These are phyloP conservation scores for Hipposideros armiger DNA, from an alignment of 2,113 vertebrate species.

Conservation along the genomic window DNA sequence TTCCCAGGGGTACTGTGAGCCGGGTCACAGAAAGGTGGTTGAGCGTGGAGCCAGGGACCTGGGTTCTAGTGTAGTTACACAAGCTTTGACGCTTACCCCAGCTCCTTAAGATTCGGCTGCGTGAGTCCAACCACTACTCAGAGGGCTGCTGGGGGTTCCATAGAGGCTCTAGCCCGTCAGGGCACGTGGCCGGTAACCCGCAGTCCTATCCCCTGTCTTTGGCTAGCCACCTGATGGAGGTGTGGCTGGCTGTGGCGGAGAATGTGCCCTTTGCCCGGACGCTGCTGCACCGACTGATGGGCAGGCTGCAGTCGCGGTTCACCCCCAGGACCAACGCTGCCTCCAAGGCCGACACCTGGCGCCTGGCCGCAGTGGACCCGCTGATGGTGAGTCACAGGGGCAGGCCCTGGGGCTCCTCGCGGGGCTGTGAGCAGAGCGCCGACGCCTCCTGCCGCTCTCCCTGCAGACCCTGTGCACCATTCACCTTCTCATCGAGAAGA, in stretches of 20 bases:
- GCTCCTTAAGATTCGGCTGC: neutral
- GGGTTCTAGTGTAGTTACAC: neutral
- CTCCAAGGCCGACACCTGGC: slow-evolving; percentile 78
- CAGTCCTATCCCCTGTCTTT: neutral
- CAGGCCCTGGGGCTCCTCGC: rapidly evolving
- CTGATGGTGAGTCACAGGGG: slow-evolving; percentile 69
- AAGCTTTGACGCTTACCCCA: rapidly evolving
- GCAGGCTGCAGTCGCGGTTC: slow-evolving; percentile 63
- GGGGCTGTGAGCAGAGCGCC: rapidly evolving
- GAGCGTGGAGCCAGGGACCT: rapidly evolving
- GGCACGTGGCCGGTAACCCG: neutral
- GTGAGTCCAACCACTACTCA: neutral
- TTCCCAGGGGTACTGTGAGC: neutral
- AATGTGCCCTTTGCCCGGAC: slow-evolving; percentile 52
- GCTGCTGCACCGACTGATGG: slow-evolving; percentile 58
- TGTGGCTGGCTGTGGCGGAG: slow-evolving; percentile 72
- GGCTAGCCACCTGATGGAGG: slow-evolving; percentile 70
- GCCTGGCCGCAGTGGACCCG: slow-evolving; percentile 63
- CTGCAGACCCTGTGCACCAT: slow-evolving; percentile 67
- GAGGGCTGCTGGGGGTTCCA: rapidly evolving
- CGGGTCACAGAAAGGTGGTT: neutral
- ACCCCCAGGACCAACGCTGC: neutral
- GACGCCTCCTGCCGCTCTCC: rapidly evolving
- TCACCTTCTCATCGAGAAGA: slow-evolving; percentile 61
- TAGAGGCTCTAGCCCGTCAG: neutral